Base-by-base conservation (phyloP, 2,888 invertebrate genomes). In the Cheilosia impressa region DNA sequence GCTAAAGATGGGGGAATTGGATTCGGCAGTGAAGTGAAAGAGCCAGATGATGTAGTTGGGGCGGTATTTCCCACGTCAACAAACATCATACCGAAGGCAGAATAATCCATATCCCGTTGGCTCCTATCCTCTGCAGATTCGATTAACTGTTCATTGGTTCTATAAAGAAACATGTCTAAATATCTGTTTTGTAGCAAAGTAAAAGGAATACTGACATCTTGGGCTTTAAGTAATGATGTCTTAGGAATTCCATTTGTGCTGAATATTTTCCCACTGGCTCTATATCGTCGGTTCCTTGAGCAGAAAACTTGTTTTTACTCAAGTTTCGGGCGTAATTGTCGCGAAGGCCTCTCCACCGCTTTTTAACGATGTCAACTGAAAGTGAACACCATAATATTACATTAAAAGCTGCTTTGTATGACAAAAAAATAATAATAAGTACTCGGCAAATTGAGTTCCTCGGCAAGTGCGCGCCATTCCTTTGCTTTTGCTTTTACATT, bases 401-500 rank as follows among this genome's bases (percentile, higher is more conserved):
- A n/a, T n/a, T 34, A 10, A 4, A 43, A 2, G 1, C 0, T n/a
- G 4, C 0, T 27, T 27, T 27, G 27, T 27, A 27, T 6, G 6
- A n/a, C 15, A n/a, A 43, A 43, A 43, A n/a, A n/a, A 43, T 1
- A n/a, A n/a, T 4, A 6, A n/a, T n/a, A 43, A n/a, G 15, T 43
- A 43, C 43, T 6, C n/a, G 43, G 43, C 43, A 43, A 43, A 43
- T 43, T 43, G n/a, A 43, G 43, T 43, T 43, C 43, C 6, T 5
- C n/a, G n/a, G 43, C 3, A n/a, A 43, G 15, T 43, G 43, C 15
- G 6, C 15, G 15, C 43, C 43, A 43, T n/a, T 43, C 43, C 13
- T 43, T 43, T 13, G 43, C 43, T n/a, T 43, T 43, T 43, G n/a
- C n/a, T 43, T 43, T 43, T n/a, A 43, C 43, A n/a, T 43, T 43